phyloP scores from a whole-genome alignment of 2,797 vertebrate species.

The Scleropages formosus region DNA sequence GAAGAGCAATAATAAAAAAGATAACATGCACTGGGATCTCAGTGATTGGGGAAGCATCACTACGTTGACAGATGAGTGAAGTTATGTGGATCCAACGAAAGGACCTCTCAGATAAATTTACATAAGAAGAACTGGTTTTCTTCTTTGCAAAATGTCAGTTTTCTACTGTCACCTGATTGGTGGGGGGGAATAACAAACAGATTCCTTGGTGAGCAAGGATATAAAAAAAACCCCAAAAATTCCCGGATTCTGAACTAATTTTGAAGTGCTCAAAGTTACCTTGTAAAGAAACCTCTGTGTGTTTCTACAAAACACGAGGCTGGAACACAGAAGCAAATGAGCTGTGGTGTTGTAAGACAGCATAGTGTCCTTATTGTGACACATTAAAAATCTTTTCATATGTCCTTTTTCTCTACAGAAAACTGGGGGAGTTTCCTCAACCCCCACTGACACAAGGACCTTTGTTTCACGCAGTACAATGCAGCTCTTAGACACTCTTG shows the following conservation, averaged over 20 bases:
- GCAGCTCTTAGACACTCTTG: neutral
- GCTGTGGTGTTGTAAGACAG: neutral
- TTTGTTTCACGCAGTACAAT: slow-evolving; percentile 15
- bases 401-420: slow-evolving; percentile 4
- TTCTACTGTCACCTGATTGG: neutral
- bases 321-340: neutral
- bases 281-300: neutral
- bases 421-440: neutral
- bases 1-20: too few relatives aligned
- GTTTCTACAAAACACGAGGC: neutral
- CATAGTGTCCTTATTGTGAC: neutral
- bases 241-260: neutral
- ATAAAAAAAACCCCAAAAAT: neutral
- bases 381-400: neutral
- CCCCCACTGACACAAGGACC: neutral
- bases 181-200: neutral
- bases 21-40: too few relatives aligned
- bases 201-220: neutral
- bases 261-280: neutral
- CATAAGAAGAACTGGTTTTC: too few relatives aligned
- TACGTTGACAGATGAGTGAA: too few relatives aligned
- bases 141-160: neutral
- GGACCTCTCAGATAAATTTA: too few relatives aligned
- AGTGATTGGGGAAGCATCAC: too few relatives aligned
- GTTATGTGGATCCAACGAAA: too few relatives aligned